Evolutionary conservation across 2,797 vertebrate species (phyloP).

Genomic region (Antrozous pallidus): DNA sequence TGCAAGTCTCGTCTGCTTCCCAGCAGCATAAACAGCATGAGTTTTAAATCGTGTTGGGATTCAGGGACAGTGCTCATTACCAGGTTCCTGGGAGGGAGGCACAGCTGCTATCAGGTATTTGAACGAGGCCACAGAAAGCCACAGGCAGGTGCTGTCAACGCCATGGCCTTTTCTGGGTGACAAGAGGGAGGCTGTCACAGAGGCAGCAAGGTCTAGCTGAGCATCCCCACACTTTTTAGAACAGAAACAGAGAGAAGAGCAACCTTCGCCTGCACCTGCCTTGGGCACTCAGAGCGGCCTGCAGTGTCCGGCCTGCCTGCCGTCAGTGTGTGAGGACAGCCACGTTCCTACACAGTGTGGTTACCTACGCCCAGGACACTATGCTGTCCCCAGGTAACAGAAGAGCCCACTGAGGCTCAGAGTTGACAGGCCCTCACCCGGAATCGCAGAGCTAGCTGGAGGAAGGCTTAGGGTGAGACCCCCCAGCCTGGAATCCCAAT

Average conservation of each 20-base stretch:
- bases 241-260: not conserved
- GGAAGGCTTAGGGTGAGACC: not conserved
- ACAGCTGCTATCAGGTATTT: constrained; percentile 58
- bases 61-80: constrained; percentile 48
- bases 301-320: fast-evolving
- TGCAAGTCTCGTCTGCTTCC: constrained; percentile 7
- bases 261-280: not conserved
- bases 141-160: constrained; percentile 1
- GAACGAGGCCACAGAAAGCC: constrained; percentile 58
- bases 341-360: fast-evolving
- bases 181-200: not conserved
- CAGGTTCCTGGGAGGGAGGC: constrained; percentile 58
- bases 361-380: fast-evolving
- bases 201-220: not conserved
- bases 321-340: fast-evolving
- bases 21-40: constrained; percentile 53
- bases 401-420: not conserved
- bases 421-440: not conserved
- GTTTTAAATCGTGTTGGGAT: constrained; percentile 60
- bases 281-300: too few relatives aligned
- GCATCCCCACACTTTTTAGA: not conserved
- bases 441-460: not conserved
- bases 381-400: not conserved
- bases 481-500: not conserved
- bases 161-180: not conserved